Evolutionary conservation across 2,888 invertebrate species (phyloP).

Genomic region (Idaea straminata): DNA sequence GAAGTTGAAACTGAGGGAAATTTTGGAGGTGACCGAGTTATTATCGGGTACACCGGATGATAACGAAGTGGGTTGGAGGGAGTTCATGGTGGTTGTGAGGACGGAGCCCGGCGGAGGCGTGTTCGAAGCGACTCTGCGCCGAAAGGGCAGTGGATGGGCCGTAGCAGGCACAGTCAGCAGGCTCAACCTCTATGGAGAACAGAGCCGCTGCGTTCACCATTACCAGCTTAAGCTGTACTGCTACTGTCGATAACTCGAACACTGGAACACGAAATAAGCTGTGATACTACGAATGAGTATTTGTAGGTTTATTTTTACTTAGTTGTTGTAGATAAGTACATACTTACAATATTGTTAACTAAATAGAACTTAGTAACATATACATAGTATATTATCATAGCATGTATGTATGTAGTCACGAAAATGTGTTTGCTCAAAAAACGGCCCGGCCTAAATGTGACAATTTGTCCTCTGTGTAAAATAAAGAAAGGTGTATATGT

Average conservation of each 20-base stretch:
- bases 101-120: conserved; percentile 85
- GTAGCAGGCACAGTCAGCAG: conserved; percentile 88
- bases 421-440: conserved; percentile 16
- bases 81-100: conserved; percentile 82
- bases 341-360: background rate
- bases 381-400: background rate
- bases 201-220: conserved; percentile 88
- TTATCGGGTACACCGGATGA: conserved; percentile 57
- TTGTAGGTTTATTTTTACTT: background rate
- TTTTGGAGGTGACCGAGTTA: conserved; percentile 85
- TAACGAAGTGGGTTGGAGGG: conserved; percentile 70
- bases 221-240: conserved; percentile 88
- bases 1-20: conserved; percentile 78
- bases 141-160: conserved; percentile 52
- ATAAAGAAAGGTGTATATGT: background rate
- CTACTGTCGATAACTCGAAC: conserved; percentile 74
- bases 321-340: background rate
- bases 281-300: conserved; percentile 38
- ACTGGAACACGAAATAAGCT: conserved; percentile 30
- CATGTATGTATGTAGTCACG: background rate
- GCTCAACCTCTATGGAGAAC: conserved; percentile 89
- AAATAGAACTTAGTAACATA: background rate
- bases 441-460: conserved; percentile 5
- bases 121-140: conserved; percentile 88
- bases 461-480: conserved; percentile 5